These are phyloP conservation scores for Pogonophryne albipinna DNA, from an alignment of 2,797 vertebrate species.

Conservation along the genomic window DNA sequence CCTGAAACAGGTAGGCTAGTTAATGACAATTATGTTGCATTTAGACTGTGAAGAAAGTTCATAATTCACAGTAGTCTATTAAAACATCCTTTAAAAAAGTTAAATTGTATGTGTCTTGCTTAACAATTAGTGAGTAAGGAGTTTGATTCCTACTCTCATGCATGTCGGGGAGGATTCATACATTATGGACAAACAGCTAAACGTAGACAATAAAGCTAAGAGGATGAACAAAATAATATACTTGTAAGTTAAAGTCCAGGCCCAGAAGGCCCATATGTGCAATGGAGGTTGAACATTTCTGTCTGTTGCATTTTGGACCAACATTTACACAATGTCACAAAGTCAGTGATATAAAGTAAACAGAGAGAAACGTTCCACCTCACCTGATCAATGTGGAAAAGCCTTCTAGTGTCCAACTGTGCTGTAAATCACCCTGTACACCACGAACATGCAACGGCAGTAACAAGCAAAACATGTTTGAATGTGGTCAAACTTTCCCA, in stretches of 20 bases:
- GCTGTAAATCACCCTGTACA: not conserved
- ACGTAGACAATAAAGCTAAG: not conserved
- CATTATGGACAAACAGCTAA: not conserved
- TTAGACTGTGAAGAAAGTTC: not conserved
- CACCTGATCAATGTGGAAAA: not conserved
- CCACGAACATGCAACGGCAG: not conserved
- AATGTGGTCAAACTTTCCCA: not conserved
- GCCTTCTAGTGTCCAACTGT: not conserved
- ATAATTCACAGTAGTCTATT: not conserved
- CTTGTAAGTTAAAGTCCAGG: too few relatives aligned
- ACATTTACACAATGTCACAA: not conserved
- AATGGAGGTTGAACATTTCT: too few relatives aligned
- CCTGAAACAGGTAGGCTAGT: not conserved
- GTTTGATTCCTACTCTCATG: not conserved
- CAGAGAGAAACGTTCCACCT: not conserved
- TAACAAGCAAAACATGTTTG: not conserved
- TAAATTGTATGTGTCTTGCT: not conserved
- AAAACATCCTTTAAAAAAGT: not conserved
- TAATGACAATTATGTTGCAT: too few relatives aligned
- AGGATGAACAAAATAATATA: not conserved
- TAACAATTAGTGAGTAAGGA: not conserved
- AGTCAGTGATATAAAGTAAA: not conserved
- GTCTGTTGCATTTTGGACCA: not conserved
- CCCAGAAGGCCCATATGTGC: too few relatives aligned
- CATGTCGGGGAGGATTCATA: not conserved